A percentile compares a stretch with the other conserved stretches of the same genome.
Conservation (phyloP, 2,113 vertebrate genomes). For the Copsychus sechellarum region DNA sequence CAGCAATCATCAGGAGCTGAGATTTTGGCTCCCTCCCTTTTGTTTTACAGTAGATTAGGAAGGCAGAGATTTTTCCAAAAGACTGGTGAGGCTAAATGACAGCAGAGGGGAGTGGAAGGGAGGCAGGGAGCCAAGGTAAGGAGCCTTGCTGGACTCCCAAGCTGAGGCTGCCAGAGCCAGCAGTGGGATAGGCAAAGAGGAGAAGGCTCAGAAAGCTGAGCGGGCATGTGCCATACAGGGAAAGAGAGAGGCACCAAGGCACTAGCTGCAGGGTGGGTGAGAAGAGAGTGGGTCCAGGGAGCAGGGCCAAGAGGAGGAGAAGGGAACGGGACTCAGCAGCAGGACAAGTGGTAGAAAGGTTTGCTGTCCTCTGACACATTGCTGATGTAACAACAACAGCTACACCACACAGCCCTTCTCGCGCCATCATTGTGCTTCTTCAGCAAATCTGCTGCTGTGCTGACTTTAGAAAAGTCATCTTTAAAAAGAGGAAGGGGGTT, state of each 20-base stretch:
- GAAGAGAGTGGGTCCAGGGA: not conserved
- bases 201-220: not conserved
- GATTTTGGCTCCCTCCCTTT: not conserved
- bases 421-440: not conserved
- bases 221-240: not conserved
- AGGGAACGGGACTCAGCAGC: not conserved
- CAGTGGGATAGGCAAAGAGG: not conserved
- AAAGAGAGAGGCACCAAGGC: not conserved
- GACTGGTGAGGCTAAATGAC: not conserved
- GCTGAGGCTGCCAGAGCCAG: not conserved
- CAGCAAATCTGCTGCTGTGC: not conserved
- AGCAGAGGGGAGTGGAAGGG: not conserved
- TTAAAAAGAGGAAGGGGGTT: not conserved
- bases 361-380: not conserved
- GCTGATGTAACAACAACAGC: not conserved
- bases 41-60: slow-evolving; percentile 3
- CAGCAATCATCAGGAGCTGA: not conserved
- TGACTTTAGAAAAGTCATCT: not conserved
- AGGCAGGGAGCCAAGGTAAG: not conserved
- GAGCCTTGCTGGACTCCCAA: not conserved
- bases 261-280: not conserved
- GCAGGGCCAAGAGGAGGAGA: not conserved
- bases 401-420: not conserved
- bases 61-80: not conserved
- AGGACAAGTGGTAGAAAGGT: not conserved